Conservation (phyloP, 2,888 invertebrate species). For the Drosophila neotestacea region DNA sequence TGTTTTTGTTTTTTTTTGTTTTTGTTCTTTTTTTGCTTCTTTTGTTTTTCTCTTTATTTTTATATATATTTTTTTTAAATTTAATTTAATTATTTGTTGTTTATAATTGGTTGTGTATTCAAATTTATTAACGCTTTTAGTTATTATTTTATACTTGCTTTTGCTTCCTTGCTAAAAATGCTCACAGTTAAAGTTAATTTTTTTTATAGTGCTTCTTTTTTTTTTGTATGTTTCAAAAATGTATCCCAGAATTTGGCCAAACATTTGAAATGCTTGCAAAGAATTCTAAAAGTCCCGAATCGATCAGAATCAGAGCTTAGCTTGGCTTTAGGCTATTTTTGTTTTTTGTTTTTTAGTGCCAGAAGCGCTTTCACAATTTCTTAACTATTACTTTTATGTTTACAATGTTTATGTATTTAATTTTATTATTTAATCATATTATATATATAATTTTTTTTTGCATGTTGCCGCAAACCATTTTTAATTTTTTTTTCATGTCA, state of each 20-base stretch:
- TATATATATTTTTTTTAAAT: constrained; percentile 22
- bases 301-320: constrained; percentile 40
- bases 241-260: constrained; percentile 59
- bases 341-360: constrained; percentile 56
- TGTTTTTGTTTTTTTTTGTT: constrained; percentile 49
- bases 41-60: constrained; percentile 44
- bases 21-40: constrained; percentile 37
- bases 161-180: constrained; percentile 54
- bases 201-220: background rate
- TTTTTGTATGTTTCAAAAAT: constrained; percentile 19
- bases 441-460: constrained; percentile 26
- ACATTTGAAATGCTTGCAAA: constrained; percentile 74
- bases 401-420: constrained; percentile 39
- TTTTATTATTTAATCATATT: constrained; percentile 30
- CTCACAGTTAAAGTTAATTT: constrained; percentile 39
- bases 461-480: constrained; percentile 45
- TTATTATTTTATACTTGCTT: constrained; percentile 30
- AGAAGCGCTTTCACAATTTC: constrained; percentile 61
- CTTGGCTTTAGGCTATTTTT: constrained; percentile 67
- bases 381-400: constrained; percentile 46
- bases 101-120: constrained; percentile 48
- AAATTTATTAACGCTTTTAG: constrained; percentile 35
- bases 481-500: constrained; percentile 37
- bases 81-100: constrained; percentile 39
- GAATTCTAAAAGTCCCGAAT: constrained; percentile 44